These are phyloP conservation scores for Neogale vison DNA, from an alignment of 2,113 vertebrate genomes.

Conservation along the genomic window DNA sequence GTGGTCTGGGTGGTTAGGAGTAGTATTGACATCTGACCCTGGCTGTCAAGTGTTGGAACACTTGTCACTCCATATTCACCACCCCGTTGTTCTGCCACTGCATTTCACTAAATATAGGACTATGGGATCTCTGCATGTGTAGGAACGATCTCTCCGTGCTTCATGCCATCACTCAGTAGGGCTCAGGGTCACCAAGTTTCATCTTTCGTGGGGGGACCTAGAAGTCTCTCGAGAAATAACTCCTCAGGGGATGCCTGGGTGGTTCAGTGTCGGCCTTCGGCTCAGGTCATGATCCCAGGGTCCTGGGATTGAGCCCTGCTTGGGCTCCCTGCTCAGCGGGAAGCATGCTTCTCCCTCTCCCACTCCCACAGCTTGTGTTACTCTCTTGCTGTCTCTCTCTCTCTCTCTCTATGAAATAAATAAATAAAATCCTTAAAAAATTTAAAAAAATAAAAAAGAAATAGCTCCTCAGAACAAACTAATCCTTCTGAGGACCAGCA, in stretches of 20 bases:
- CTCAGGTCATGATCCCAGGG: too few species aligned
- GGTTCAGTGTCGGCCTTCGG: too few species aligned
- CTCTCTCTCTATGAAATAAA: too few species aligned
- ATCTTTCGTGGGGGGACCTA: neutral
- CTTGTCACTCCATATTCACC: neutral
- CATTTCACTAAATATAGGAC: neutral
- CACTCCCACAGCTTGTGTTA: too few species aligned
- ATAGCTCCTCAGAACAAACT: neutral
- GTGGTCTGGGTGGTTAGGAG: neutral
- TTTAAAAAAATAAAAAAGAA: neutral
- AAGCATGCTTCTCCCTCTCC: too few species aligned
- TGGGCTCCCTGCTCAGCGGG: too few species aligned
- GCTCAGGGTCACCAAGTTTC: neutral
- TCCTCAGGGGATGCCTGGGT: neutral
- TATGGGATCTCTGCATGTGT: neutral
- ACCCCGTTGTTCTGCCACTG: neutral
- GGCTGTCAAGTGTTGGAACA: neutral
- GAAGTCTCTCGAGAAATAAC: constrained; percentile 21
- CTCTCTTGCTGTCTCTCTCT: too few species aligned
- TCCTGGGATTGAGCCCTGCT: too few species aligned
- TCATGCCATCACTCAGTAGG: neutral
- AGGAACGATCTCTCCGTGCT: neutral
- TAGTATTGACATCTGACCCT: neutral
- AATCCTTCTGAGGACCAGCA: neutral
- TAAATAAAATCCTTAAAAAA: too few species aligned